These are phyloP conservation scores for Danio tinwini DNA, from an alignment of 2,797 vertebrate species.

Conservation along the genomic window DNA sequence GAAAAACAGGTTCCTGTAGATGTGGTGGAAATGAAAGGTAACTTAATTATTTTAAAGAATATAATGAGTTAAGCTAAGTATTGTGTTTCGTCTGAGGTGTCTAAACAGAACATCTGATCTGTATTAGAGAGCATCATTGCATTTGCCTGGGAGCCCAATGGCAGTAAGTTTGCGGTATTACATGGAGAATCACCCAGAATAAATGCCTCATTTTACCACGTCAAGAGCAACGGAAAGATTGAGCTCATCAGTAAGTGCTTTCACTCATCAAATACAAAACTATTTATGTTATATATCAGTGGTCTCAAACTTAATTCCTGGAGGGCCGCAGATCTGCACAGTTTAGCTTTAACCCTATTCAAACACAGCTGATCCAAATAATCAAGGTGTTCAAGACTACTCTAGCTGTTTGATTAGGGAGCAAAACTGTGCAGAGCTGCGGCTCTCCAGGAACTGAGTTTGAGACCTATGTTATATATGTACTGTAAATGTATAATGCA, in stretches of 20 bases:
- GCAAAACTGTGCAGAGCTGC: too few relatives aligned
- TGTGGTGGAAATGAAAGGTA: conserved; percentile 98
- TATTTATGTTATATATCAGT: too few relatives aligned
- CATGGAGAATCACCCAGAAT: conserved; percentile 95
- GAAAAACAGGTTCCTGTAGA: conserved; percentile 99
- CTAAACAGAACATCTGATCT: neutral
- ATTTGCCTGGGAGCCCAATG: conserved; percentile 98
- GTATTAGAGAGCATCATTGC: conserved; percentile 92
- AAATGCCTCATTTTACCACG: conserved; percentile 94
- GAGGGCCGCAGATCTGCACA: too few relatives aligned
- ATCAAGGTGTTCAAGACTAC: too few relatives aligned
- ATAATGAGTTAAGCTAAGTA: too few relatives aligned
- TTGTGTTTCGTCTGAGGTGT: neutral
- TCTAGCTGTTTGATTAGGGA: too few relatives aligned
- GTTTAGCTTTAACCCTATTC: too few relatives aligned
- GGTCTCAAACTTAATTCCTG: too few relatives aligned
- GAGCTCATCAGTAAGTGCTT: conserved; percentile 91
- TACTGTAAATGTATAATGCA: too few relatives aligned
- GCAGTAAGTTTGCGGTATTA: conserved; percentile 96
- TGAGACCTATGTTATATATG: too few relatives aligned
- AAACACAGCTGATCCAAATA: too few relatives aligned
- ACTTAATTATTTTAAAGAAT: conserved; percentile 37
- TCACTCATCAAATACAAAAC: neutral
- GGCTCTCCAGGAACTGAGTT: too few relatives aligned
- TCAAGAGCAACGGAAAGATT: conserved; percentile 98